A percentile compares a stretch with the other conserved stretches of the same genome.
Conservation (phyloP, 2,888 invertebrate genomes). For the Lamellibrachia satsuma region DNA sequence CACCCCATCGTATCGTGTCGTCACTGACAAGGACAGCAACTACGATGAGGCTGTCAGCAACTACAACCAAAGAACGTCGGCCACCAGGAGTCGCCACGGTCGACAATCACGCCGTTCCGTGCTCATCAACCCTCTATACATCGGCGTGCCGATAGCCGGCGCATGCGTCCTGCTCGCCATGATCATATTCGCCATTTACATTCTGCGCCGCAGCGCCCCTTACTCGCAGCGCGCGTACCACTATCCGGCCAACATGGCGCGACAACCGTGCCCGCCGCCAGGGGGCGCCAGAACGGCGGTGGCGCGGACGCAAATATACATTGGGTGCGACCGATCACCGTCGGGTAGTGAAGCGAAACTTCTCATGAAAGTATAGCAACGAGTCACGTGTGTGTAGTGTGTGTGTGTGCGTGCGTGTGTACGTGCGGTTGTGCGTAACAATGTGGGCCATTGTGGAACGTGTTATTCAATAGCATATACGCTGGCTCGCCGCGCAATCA, state of each 20-base stretch:
- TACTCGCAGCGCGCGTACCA: conserved; percentile 5
- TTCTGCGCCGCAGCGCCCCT: conserved; percentile 48
- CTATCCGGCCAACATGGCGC: conserved; percentile 3
- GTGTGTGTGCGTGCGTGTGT: conserved; percentile 9
- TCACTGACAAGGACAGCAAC: neutral
- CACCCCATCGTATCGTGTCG: neutral
- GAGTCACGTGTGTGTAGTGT: conserved; percentile 6
- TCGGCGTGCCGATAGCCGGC: conserved; percentile 63
- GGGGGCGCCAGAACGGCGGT: neutral
- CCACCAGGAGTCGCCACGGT: neutral
- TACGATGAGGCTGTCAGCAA: conserved; percentile 18
- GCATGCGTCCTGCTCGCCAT: conserved; percentile 61
- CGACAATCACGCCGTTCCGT: conserved; percentile 32
- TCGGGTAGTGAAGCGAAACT: conserved; percentile 10
- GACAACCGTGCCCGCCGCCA: conserved; percentile 10
- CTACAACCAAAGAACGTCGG: conserved; percentile 23
- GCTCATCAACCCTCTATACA: conserved; percentile 63
- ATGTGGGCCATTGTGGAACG: neutral
- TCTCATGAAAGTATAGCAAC: conserved; percentile 1
- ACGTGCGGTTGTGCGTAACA: neutral
- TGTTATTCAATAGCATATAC: neutral
- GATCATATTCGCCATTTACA: conserved; percentile 62
- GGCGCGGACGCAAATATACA: conserved; percentile 12
- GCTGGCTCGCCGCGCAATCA: conserved; percentile 9
- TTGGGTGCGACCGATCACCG: neutral